phyloP scores from a whole-genome alignment of 2,888 invertebrate species.

The Netelia inedita region DNA sequence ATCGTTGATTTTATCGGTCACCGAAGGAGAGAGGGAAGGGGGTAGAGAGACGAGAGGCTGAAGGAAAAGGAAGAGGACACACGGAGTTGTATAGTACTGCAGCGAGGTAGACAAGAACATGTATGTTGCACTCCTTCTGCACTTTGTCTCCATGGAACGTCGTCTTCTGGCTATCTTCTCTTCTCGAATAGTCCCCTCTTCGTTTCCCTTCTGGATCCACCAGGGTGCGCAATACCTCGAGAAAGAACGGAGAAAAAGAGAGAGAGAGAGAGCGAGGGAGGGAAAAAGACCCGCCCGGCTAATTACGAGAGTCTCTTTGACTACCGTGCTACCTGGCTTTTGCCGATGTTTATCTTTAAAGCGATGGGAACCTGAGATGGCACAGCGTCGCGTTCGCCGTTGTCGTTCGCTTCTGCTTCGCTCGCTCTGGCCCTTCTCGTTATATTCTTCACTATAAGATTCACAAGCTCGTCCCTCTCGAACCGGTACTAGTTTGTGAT shows the following conservation, averaged over 20 bases:
- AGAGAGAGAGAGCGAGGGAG: constrained; percentile 51
- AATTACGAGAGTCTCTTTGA: constrained; percentile 82
- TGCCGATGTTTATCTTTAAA: constrained; percentile 81
- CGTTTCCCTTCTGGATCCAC: constrained; percentile 66
- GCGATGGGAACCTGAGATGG: constrained; percentile 79
- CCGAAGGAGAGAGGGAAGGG: constrained; percentile 56
- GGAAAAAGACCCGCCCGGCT: constrained; percentile 74
- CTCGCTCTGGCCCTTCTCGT: constrained; percentile 63
- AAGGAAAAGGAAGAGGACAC: constrained; percentile 29
- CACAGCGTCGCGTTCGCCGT: constrained; percentile 74
- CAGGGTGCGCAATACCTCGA: constrained; percentile 61
- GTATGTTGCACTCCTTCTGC: constrained; percentile 50
- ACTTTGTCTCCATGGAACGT: constrained; percentile 53
- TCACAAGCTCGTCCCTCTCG: constrained; percentile 34
- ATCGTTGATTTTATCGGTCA: constrained; percentile 69
- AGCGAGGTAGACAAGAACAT: constrained; percentile 33
- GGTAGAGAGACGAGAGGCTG: constrained; percentile 40
- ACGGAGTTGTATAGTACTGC: constrained; percentile 34
- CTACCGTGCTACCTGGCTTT: constrained; percentile 78
- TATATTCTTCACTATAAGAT: constrained; percentile 51
- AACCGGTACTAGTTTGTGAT: constrained; percentile 54
- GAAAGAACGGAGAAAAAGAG: constrained; percentile 61
- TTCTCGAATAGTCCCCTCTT: constrained; percentile 71
- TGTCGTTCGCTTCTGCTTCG: constrained; percentile 46
- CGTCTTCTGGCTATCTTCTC: constrained; percentile 43